Evolutionary conservation across 1,140 invertebrate genomes (phyloP), one percentile per base, ranked within the genome.

Genomic region (Cydia pomonella): DNA sequence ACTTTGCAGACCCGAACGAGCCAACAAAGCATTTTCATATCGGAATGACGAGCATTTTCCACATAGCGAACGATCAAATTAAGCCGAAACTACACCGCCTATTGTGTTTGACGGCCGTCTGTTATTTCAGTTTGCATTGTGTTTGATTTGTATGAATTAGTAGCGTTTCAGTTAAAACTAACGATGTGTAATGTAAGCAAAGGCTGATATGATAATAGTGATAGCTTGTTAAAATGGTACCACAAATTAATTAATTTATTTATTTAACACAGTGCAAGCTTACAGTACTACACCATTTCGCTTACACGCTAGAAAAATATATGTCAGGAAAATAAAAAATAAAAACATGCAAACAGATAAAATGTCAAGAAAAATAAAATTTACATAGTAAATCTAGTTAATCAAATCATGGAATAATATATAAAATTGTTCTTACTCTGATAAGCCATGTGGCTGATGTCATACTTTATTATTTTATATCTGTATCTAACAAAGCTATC

Each of bases 71-170:
- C 64, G 64, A 69, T 69, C 27, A 69, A 69, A 69, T 69, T 69
- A 69, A 69, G 64, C 64, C 64, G 64, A 69, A 18, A 69, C 64
- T 69, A 69, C 27, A 69, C 64, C 64, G 64, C 64, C 64, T 69
- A 69, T 69, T 69, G 64, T 69, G 64, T 69, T 69, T 69, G 64
- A 69, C 64, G 64, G 64, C 64, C 64, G 64, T 69, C 29, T 69
- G 64, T 69, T 69, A 69, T 69, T 69, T 69, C 64, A 69, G 64
- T 69, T 38, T 69, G 64, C 29, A 38, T 69, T 69, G 33, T 21
- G 29, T 69, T 69, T 69, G 64, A 69, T 69, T 69, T 69, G 64
- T 69, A n/a, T 18, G 64, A 69, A 69, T 69, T 69, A 69, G 64
- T 69, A 69, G 41, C 64, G 27, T 69, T 69, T 69, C 64, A 33